Conservation (phyloP, 2,113 vertebrate genomes). For the Baryphthengus martii region DNA sequence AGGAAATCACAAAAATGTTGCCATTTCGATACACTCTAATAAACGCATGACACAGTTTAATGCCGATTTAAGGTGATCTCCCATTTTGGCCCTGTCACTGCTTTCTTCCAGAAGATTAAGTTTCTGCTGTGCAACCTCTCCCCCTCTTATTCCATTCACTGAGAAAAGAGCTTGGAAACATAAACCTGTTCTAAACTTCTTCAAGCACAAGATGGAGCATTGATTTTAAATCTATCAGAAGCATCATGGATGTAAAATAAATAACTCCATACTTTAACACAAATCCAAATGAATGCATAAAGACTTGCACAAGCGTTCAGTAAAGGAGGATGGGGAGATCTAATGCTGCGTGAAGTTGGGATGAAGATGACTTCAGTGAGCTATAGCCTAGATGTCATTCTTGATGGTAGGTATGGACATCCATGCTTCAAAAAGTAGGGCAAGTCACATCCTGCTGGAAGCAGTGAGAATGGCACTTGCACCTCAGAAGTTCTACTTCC, state of each 20-base stretch:
- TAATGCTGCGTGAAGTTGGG: not conserved
- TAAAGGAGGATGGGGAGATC: not conserved
- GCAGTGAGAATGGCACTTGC: not conserved
- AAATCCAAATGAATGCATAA: not conserved
- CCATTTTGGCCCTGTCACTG: not conserved
- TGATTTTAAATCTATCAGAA: not conserved
- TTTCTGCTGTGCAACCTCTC: not conserved
- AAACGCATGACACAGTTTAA: not conserved
- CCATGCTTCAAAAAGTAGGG: not conserved
- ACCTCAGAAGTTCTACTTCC: not conserved
- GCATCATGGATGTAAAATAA: not conserved
- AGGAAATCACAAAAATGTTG: not conserved
- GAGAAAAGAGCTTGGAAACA: not conserved
- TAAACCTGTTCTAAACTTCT: not conserved
- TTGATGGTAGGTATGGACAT: rapidly evolving
- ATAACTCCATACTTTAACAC: not conserved
- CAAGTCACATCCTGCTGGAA: not conserved
- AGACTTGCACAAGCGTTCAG: not conserved
- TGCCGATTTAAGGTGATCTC: not conserved
- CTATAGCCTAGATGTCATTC: not conserved
- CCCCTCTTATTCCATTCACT: not conserved
- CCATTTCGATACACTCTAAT: not conserved
- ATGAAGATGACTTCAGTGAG: not conserved
- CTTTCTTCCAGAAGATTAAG: not conserved
- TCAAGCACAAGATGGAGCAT: not conserved